Evolutionary conservation across 2,888 invertebrate genomes (phyloP), one percentile per base, ranked within the genome.

Genomic region (Melinopterus prodromus): DNA sequence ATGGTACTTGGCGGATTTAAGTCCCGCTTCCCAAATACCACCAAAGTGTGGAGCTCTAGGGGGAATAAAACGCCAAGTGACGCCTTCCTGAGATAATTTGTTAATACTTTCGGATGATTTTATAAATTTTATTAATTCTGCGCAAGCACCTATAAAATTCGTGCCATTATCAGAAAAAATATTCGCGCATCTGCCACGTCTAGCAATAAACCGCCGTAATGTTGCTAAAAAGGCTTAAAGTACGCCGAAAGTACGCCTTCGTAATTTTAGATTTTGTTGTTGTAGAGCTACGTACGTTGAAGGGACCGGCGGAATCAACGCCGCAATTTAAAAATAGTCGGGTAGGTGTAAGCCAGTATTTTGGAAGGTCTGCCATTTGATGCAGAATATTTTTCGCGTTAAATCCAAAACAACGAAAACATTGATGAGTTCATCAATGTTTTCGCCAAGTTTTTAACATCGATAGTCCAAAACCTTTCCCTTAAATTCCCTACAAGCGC

Each of bases 111-210:
- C 12, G 53, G 53, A 53, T 12, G 53, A 53, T 53, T 53, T 53
- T 53, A 53, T 53, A 53, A 53, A 53, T 53, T 53, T 53, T 53
- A 37, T 16, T 26, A 86, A 76, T 71, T 85, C 80, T 12, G 82
- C 83, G n/a, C 84, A 82, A 2, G 87, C 86, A 6, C 86, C 87
- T 0, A 85, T 80, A 78, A 87, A 87, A 76, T 86, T 87, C 0
- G 84, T 84, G 0, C 85, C 86, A 76, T 86, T 86, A 77, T 88
- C 87, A 7, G 85, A 85, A 75, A 83, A 84, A 0, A 88, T 82
- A 7, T 84, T 78, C 3, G 35, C 16, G 5, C 83, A 81, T 16
- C 78, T 75, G 0, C 87, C 87, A 26, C 87, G 75, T 74, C 86
- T 76, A 12, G 85, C 80, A 6, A 86, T 83, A 69, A 88, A 88